A percentile compares a stretch with the other conserved stretches of the same genome.
Evolutionary conservation across 2,888 invertebrate species (phyloP).

Genomic region (Chrysolina americana): DNA sequence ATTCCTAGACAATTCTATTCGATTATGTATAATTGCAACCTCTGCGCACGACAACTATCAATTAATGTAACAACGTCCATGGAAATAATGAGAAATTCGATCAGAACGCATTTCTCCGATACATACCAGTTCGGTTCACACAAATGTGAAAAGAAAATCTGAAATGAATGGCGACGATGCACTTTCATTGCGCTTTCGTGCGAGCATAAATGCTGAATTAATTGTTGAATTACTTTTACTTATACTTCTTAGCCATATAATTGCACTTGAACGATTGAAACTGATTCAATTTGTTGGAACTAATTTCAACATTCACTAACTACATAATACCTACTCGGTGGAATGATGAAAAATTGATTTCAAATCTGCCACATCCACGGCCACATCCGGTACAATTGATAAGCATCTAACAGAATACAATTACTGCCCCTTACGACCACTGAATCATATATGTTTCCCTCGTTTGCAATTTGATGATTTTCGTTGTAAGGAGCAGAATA

Average conservation of each 20-base stretch:
- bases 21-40: slow-evolving; percentile 26
- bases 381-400: no score
- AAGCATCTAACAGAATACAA: no score
- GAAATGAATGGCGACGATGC: slow-evolving; percentile 41
- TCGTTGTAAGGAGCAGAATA: no score
- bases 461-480: no score
- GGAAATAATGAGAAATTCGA: slow-evolving; percentile 40
- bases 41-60: slow-evolving; percentile 27
- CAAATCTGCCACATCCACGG: no score
- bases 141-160: slow-evolving; percentile 50
- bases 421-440: no score
- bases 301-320: neutral
- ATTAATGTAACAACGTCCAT: slow-evolving; percentile 28
- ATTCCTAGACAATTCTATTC: slow-evolving; percentile 17
- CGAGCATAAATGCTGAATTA: neutral
- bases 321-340: no score
- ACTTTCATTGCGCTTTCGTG: slow-evolving; percentile 44
- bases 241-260: neutral
- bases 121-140: slow-evolving; percentile 39
- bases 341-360: no score
- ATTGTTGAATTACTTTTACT: slow-evolving; percentile 2
- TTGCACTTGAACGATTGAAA: neutral
- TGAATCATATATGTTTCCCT: no score
- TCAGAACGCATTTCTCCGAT: slow-evolving; percentile 45
- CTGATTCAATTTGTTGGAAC: neutral